phyloP scores from a whole-genome alignment of 2,888 invertebrate genomes.

The Rotaria sp. region DNA sequence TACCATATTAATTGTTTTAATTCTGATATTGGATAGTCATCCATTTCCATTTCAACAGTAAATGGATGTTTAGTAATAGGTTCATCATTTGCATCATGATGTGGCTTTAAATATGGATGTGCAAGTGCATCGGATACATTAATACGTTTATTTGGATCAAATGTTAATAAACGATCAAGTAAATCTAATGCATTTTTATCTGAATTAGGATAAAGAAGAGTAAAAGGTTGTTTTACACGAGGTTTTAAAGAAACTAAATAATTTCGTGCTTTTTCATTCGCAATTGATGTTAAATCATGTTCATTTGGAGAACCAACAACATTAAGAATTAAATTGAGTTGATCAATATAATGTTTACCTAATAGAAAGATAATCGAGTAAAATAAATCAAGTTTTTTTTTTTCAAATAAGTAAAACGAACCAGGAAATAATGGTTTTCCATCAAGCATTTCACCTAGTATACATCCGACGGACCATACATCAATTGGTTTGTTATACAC shows the following conservation, averaged over 20 bases:
- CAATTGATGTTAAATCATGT: conserved; percentile 91
- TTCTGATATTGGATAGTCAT: conserved; percentile 93
- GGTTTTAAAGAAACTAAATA: conserved; percentile 92
- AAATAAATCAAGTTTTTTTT: background rate
- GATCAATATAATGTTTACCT: conserved; percentile 68
- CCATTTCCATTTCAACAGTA: conserved; percentile 92
- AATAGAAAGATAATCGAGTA: background rate
- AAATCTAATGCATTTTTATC: conserved; percentile 70
- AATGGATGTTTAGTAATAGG: conserved; percentile 97
- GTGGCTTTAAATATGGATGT: conserved; percentile 97
- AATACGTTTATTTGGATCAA: conserved; percentile 91
- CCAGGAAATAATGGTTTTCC: conserved; percentile 90
- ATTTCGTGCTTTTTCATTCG: conserved; percentile 71
- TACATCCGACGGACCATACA: conserved; percentile 94
- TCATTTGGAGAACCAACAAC: conserved; percentile 91
- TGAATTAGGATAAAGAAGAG: conserved; percentile 80
- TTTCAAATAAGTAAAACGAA: background rate
- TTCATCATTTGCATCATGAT: conserved; percentile 99
- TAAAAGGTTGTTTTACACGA: conserved; percentile 94
- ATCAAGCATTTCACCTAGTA: conserved; percentile 95
- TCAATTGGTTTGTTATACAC: conserved; percentile 18
- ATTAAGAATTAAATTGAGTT: conserved; percentile 93
- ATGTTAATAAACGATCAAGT: conserved; percentile 95
- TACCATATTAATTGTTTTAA: conserved; percentile 91
- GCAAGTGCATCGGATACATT: conserved; percentile 92